Base-by-base conservation (phyloP, 2,797 vertebrate species). In the Enoplosus armatus region DNA sequence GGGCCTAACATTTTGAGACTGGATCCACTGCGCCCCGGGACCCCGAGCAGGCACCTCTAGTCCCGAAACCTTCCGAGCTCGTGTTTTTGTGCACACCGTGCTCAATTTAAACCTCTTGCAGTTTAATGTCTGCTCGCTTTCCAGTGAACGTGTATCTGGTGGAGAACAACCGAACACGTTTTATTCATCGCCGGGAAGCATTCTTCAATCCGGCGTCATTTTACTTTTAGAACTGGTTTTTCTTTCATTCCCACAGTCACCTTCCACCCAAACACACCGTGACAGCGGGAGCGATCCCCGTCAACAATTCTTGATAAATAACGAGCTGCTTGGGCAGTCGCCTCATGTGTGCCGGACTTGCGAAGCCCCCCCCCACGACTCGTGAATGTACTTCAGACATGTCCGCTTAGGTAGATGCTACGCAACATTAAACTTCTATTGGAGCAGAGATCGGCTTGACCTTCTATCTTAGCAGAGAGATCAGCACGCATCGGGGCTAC, bases 21-120 rank as follows among this genome's bases (percentile, higher is more conserved):
- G 59, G 37, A 64, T 29, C 39, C 73, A 9, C 59, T 59, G 85
- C 50, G 66, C 78, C 39, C 62, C 66, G 58, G 75, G 61, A 85
- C 62, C 22, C 51, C 7, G 64, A 53, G 51, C 55, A 47, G 39
- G 39, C 69, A 53, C 20, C 47, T 77, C 60, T 2, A 6, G 43
- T 4, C 70, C 48, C 45, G 31, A 77, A 70, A 61, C 66, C 63
- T 5, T 3, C 53, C 35, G 43, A 66, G 53, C 59, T 48, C n/a
- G 14, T 29, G 37, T 75, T 64, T 22, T 33, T 5, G 41, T 8
- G 35, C 3, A 27, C 33, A 2, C 39, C 16, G 31, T 3, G 15
- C 45, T 67, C 47, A 1, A 3, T 63, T 62, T 12, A 53, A 22
- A 53, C 27, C 50, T 24, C 18, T 35, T 14, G 18, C 35, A 47